A percentile compares a stretch with the other conserved stretches of the same genome.
phyloP scores from a whole-genome alignment of 1,140 invertebrate genomes.

The Aphelinus certus region DNA sequence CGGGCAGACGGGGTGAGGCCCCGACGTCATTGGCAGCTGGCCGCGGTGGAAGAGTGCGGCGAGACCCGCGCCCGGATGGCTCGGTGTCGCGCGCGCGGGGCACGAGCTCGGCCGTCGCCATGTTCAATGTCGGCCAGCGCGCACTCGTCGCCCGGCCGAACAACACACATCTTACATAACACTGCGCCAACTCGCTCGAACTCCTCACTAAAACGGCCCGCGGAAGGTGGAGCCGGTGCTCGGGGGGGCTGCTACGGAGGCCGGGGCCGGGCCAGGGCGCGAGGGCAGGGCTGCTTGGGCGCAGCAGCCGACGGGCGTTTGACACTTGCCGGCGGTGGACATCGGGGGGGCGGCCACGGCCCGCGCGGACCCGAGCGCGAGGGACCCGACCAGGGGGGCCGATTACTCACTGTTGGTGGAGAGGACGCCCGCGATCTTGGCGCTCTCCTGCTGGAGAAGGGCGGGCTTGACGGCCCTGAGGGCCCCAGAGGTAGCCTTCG shows the following conservation, averaged over 20 bases:
- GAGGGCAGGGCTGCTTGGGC: no score
- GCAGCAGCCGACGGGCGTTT: not conserved
- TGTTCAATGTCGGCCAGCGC: slow-evolving; percentile 45
- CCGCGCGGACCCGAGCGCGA: not conserved
- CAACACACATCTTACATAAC: slow-evolving; percentile 57
- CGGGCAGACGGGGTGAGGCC: not conserved
- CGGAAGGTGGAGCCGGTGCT: no score
- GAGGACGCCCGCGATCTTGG: slow-evolving; percentile 66
- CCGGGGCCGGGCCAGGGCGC: no score
- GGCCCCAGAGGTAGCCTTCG: slow-evolving; percentile 69
- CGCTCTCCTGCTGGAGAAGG: slow-evolving; percentile 68
- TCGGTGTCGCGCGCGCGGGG: no score
- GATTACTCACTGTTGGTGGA: slow-evolving; percentile 70
- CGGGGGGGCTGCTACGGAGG: no score
- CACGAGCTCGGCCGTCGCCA: slow-evolving; percentile 49
- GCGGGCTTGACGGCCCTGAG: slow-evolving; percentile 70
- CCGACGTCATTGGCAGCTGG: not conserved
- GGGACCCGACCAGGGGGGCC: no score
- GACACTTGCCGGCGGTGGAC: not conserved
- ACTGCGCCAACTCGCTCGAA: no score
- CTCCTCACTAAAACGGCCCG: no score
- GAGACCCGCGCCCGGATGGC: no score
- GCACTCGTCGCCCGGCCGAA: slow-evolving; percentile 35
- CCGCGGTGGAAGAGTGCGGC: no score
- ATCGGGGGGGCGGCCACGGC: not conserved